Conservation (phyloP, 2,113 vertebrate genomes). For the Protobothrops mucrosquamatus region DNA sequence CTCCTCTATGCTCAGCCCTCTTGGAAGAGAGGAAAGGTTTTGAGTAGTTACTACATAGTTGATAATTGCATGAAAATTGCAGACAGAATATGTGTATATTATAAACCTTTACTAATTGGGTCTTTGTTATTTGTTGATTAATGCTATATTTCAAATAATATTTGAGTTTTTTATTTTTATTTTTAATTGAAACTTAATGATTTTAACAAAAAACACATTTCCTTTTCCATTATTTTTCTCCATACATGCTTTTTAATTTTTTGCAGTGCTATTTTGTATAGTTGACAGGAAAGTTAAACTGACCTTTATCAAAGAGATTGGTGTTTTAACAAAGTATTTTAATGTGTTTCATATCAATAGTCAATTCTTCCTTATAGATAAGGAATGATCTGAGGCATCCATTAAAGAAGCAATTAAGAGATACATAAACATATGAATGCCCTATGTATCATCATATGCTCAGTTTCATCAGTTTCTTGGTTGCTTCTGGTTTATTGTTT, state of each 20-base stretch:
- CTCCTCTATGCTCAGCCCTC: not conserved
- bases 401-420: not conserved
- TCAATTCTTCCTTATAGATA: not conserved
- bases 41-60: not conserved
- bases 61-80: constrained; percentile 40
- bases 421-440: not conserved
- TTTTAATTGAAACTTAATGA: constrained; percentile 27
- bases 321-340: not conserved
- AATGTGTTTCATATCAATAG: not conserved
- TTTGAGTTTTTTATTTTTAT: constrained; percentile 13
- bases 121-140: constrained; percentile 8
- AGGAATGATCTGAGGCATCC: not conserved
- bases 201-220: constrained; percentile 20
- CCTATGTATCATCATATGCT: not conserved
- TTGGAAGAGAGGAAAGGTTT: not conserved
- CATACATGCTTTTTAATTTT: not conserved
- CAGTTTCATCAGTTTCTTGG: not conserved
- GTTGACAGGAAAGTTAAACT: constrained; percentile 35
- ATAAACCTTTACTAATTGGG: constrained; percentile 39
- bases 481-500: too few species aligned
- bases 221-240: constrained; percentile 33
- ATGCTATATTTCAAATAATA: constrained; percentile 29
- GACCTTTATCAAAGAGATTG: constrained; percentile 28
- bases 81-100: constrained; percentile 27
- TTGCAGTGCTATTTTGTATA: constrained; percentile 17